Percentiles rank a stretch among this genome's conserved stretches.
Evolutionary conservation across 2,113 vertebrate species (phyloP).

Genomic region (Austrofundulus limnaeus): DNA sequence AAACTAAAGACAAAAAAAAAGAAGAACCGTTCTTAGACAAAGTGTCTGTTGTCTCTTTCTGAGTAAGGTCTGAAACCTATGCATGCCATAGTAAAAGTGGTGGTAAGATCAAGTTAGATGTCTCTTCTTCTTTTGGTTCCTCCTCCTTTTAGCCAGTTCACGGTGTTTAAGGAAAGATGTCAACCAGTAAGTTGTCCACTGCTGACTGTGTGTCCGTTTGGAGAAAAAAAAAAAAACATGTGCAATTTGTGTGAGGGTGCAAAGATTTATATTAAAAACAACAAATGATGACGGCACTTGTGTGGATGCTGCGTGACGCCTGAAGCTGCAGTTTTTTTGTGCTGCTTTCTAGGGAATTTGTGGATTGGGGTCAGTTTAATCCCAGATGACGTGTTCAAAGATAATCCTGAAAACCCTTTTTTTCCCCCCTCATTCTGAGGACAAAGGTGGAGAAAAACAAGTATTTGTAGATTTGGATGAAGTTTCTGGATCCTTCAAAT

Average conservation of each 20-base stretch:
- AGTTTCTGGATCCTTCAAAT: background rate
- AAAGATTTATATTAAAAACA: conserved; percentile 73
- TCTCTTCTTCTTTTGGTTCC: conserved; percentile 52
- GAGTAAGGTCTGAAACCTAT: conserved; percentile 69
- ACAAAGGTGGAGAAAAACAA: background rate
- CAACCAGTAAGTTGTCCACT: conserved; percentile 65
- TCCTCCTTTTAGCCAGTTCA: conserved; percentile 55
- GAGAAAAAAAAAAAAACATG: conserved; percentile 61
- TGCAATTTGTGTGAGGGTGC: conserved; percentile 74
- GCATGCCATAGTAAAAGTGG: conserved; percentile 73
- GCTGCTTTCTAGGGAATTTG: background rate
- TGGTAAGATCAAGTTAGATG: conserved; percentile 74
- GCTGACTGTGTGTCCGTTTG: conserved; percentile 66
- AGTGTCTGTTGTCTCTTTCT: conserved; percentile 63
- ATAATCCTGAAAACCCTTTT: background rate
- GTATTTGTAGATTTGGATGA: background rate
- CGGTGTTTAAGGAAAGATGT: conserved; percentile 59
- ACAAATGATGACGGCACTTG: conserved; percentile 43
- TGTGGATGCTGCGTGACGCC: conserved; percentile 55
- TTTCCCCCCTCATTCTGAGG: background rate
- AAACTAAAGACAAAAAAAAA: conserved; percentile 3
- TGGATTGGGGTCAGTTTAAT: background rate
- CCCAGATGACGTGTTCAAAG: background rate
- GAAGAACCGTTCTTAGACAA: conserved; percentile 53
- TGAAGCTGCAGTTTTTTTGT: background rate